A percentile compares a stretch with the other conserved stretches of the same genome.
Evolutionary conservation across 2,888 invertebrate genomes (phyloP).

Genomic region (Lasioglossum pauxillum): DNA sequence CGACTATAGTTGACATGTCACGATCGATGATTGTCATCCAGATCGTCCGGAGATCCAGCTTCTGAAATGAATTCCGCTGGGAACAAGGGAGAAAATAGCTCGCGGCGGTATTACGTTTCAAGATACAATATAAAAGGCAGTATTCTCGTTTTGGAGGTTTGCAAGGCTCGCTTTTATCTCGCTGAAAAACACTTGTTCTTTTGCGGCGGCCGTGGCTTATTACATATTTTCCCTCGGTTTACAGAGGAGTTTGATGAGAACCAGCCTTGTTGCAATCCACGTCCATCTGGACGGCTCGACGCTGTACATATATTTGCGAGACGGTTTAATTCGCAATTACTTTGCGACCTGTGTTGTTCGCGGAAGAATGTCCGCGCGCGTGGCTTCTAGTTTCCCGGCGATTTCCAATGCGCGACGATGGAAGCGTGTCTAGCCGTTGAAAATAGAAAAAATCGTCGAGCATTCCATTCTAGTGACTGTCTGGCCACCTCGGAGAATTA

Average conservation of each 20-base stretch:
- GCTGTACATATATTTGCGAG: not conserved
- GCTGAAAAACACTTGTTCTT: not conserved
- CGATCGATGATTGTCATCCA: not conserved
- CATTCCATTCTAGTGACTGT: conserved; percentile 39
- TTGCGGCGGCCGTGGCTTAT: not conserved
- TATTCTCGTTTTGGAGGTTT: not conserved
- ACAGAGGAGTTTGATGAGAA: not conserved
- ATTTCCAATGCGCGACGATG: conserved; percentile 8
- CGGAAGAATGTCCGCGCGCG: not conserved
- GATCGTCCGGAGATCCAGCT: not conserved
- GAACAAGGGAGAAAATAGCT: not conserved
- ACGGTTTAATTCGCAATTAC: conserved; percentile 1
- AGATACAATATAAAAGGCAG: not conserved
- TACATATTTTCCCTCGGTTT: not conserved
- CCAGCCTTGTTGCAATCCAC: not conserved
- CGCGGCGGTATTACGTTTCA: not conserved
- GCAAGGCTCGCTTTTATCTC: not conserved
- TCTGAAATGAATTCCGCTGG: not conserved
- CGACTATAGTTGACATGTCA: not conserved
- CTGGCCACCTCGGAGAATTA: conserved; percentile 30
- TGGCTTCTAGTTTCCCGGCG: conserved; percentile 17
- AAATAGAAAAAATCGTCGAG: conserved; percentile 32
- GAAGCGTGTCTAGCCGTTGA: not conserved
- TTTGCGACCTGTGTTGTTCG: not conserved
- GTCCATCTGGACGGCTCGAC: not conserved